Evolutionary conservation across 2,113 vertebrate genomes (phyloP), one percentile per base, ranked within the genome.

Genomic region (Zosterops pallidus): DNA sequence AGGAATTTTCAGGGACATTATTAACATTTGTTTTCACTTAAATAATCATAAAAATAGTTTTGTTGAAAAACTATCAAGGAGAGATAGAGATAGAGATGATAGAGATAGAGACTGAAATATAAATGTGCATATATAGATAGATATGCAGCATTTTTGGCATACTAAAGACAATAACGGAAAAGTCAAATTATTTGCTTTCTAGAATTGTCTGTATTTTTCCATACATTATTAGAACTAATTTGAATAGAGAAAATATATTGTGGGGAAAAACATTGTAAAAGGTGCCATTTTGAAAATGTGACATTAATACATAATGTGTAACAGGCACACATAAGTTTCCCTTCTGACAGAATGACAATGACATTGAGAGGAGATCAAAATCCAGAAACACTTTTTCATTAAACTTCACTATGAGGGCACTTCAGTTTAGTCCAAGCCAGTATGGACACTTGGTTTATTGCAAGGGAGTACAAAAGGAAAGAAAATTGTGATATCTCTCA

Each of bases 1-100:
- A 93, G 59, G 85, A 96, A 93, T 42, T 77, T 88, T 74, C 50
- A 77, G 29, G 53, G 49, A 91, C 49, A 64, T 75, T 72, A n/a
- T 71, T 60, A 89, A 71, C 57, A 84, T 92, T 89, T 74, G 25
- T 64, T 96, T 95, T 81, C 22, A 57, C 29, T 84, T 91, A 84
- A 18, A 11, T 64, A 52, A 82, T 56, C 17, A 24, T 41, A 71
- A 82, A 90, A 62, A n/a, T 14, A 53, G 14, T 46, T 63, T 94
- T 83, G 2, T 39, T 68, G 8, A 75, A 78, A 83, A 70, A 57
- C 10, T 0, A 13, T 71, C 33, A 19, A 31, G 28, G 9, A n/a
- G 23, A 59, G 47, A 49, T 50, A 26, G 49, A 26, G 25, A 50
- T 49, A 24, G 12, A 25, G 12, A 26, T 52, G 12, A 26, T 52